Percentiles rank a stretch among this genome's conserved stretches.
These are phyloP conservation scores for Luscinia luscinia DNA, from an alignment of 2,797 vertebrate species.

Conservation along the genomic window DNA sequence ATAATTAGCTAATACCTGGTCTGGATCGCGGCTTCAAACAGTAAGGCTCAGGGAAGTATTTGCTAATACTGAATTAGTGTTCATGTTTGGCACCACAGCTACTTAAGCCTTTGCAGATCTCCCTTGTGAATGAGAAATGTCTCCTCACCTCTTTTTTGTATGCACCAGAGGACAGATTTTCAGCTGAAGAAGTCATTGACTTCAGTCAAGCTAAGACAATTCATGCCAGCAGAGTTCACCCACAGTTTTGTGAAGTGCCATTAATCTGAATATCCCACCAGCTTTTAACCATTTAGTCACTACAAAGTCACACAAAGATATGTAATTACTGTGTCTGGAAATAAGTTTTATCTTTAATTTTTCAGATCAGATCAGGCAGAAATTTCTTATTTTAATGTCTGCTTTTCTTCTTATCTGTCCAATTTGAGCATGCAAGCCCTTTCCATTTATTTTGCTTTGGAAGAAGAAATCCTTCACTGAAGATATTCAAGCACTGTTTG, in stretches of 20 bases:
- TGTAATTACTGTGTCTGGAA: not conserved
- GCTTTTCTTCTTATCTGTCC: not conserved
- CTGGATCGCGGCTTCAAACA: not conserved
- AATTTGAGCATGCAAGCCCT: not conserved
- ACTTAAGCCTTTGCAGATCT: not conserved
- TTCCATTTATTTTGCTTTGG: not conserved
- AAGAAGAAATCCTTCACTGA: not conserved
- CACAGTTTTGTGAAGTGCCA: not conserved
- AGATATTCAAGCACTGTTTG: not conserved
- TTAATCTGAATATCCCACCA: not conserved
- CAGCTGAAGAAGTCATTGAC: not conserved
- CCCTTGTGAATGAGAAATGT: not conserved
- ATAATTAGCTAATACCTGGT: not conserved
- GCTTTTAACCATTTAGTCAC: not conserved
- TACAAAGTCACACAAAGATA: not conserved
- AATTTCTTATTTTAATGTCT: not conserved
- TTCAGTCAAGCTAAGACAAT: not conserved
- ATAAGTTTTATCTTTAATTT: not conserved
- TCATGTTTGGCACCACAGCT: not conserved
- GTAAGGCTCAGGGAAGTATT: not conserved
- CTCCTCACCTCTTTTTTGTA: not conserved
- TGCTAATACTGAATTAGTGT: not conserved
- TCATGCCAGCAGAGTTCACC: not conserved
- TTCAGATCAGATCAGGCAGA: not conserved
- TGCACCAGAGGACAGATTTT: not conserved